A percentile compares a stretch with the other conserved stretches of the same genome.
Evolutionary conservation across 2,113 vertebrate species (phyloP).

Genomic region (Platichthys stellatus): DNA sequence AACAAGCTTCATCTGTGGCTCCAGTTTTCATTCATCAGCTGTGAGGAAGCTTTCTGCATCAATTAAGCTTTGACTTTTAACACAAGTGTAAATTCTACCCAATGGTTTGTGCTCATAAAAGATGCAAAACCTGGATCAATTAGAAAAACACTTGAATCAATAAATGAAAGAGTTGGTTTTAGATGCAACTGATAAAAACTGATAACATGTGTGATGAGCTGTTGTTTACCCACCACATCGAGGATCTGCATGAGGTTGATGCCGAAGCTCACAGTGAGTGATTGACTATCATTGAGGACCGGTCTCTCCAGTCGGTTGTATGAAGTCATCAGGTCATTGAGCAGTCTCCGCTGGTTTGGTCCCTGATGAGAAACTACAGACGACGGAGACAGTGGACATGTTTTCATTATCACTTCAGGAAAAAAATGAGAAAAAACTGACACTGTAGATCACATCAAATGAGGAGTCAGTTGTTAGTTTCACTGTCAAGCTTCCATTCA

Average conservation of each 20-base stretch:
- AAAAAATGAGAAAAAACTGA: too few species aligned
- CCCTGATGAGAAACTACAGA: constrained; percentile 90
- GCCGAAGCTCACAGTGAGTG: constrained; percentile 89
- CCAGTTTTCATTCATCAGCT: too few species aligned
- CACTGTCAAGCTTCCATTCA: too few species aligned
- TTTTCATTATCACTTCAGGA: neutral
- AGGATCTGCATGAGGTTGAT: constrained; percentile 95
- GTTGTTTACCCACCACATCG: constrained; percentile 88
- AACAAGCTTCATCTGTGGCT: too few species aligned
- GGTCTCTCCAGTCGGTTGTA: constrained; percentile 92
- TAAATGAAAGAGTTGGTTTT: neutral
- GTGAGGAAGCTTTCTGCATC: too few species aligned
- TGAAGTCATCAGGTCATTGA: constrained; percentile 84
- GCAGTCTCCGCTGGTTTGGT: constrained; percentile 89
- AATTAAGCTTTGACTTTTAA: too few species aligned
- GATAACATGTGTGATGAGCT: neutral
- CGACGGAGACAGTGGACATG: constrained; percentile 1
- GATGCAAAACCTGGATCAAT: neutral
- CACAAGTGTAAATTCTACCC: too few species aligned
- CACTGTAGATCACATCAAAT: neutral
- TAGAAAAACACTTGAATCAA: neutral
- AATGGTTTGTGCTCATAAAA: too few species aligned
- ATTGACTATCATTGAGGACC: constrained; percentile 89
- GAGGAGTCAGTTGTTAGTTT: too few species aligned
- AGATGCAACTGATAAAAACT: neutral